Conservation (phyloP, 2,888 invertebrate genomes). For the Enoplolaimus lenunculus region DNA sequence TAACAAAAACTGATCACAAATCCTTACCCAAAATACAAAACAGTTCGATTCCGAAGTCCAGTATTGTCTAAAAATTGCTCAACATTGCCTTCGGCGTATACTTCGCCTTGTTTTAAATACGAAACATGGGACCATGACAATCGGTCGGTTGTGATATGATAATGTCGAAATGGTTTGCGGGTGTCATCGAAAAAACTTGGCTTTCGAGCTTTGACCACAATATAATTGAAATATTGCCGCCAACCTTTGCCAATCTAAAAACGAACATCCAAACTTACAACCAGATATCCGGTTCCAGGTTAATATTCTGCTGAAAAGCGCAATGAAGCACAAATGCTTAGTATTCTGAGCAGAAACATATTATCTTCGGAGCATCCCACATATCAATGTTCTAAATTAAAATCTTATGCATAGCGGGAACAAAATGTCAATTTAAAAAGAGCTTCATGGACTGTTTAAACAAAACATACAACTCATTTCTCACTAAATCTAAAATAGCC, state of each 20-base stretch:
- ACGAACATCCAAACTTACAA: slow-evolving; percentile 23
- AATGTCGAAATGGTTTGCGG: slow-evolving; percentile 71
- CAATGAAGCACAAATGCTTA: slow-evolving; percentile 19
- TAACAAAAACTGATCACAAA: too few species aligned
- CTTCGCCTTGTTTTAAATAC: slow-evolving; percentile 65
- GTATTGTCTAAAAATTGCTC: slow-evolving; percentile 13
- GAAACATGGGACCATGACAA: slow-evolving; percentile 82
- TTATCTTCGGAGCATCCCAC: too few species aligned
- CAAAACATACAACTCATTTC: too few species aligned
- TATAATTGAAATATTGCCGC: slow-evolving; percentile 78
- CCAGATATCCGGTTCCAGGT: too few species aligned
- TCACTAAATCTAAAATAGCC: too few species aligned
- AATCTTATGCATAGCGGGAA: too few species aligned
- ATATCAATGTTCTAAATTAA: too few species aligned
- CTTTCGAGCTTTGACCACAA: slow-evolving; percentile 84
- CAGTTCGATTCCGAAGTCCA: not conserved
- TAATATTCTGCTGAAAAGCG: not conserved
- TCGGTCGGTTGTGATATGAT: slow-evolving; percentile 62
- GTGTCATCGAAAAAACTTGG: slow-evolving; percentile 82
- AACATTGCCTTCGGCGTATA: slow-evolving; percentile 65
- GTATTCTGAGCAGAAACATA: too few species aligned
- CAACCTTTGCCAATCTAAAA: slow-evolving; percentile 69
- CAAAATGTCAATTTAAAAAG: too few species aligned
- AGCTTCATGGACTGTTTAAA: too few species aligned
- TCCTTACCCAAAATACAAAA: not conserved